Evolutionary conservation across 2,888 invertebrate genomes (phyloP).

Genomic region (Strigamia transsilvanica): DNA sequence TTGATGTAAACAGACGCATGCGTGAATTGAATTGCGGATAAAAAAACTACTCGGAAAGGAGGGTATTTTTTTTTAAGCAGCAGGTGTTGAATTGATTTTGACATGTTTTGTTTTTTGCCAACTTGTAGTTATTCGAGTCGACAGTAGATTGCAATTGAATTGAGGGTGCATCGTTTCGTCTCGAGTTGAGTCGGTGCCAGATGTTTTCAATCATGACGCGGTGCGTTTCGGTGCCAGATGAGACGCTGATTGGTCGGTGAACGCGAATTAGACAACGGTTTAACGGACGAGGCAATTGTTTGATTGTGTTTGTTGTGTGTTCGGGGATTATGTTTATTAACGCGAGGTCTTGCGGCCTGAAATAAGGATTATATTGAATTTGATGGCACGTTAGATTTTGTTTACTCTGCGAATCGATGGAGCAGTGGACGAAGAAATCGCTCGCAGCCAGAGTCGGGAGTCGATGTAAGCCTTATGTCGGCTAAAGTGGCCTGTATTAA

Average conservation of each 20-base stretch:
- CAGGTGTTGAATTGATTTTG: constrained; percentile 15
- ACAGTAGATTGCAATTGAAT: constrained; percentile 45
- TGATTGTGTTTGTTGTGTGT: constrained; percentile 24
- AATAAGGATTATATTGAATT: constrained; percentile 7
- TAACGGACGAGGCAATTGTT: constrained; percentile 24
- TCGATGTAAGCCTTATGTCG: constrained; percentile 30
- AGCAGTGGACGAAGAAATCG: neutral
- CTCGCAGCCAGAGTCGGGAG: neutral
- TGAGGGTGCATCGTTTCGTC: neutral
- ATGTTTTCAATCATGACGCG: constrained; percentile 47
- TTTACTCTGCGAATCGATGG: neutral
- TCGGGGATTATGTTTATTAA: neutral
- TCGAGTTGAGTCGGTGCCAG: constrained; percentile 20
- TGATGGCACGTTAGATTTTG: neutral
- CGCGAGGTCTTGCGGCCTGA: neutral
- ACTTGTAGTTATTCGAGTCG: constrained; percentile 29
- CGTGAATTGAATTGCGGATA: neutral
- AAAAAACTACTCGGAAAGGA: neutral
- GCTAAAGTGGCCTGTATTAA: constrained; percentile 15
- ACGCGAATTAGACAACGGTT: constrained; percentile 13
- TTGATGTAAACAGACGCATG: constrained; percentile 1
- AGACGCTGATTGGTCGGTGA: constrained; percentile 44
- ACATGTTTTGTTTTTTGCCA: neutral
- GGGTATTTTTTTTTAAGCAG: neutral
- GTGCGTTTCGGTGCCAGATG: constrained; percentile 22